Evolutionary conservation across 2,797 vertebrate species (phyloP).

Genomic region (Pyrrhura leucotis): DNA sequence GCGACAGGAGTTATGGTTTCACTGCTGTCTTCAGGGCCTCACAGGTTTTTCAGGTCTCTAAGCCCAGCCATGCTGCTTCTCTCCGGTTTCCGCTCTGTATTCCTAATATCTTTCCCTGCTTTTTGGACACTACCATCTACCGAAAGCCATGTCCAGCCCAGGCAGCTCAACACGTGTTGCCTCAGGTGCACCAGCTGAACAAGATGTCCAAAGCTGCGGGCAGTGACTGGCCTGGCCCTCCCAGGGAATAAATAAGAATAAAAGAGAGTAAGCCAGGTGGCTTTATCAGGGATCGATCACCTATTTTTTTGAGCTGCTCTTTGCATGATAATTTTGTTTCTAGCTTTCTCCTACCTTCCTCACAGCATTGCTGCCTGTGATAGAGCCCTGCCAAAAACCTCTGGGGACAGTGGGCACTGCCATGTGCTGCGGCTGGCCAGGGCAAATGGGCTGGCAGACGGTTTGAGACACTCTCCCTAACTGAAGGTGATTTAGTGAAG

Average conservation of each 20-base stretch:
- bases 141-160: background rate
- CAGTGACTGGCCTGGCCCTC: background rate
- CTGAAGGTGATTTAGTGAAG: background rate
- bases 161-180: background rate
- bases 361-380: background rate
- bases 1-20: background rate
- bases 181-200: accelerated
- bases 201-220: background rate
- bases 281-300: background rate
- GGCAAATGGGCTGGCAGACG: background rate
- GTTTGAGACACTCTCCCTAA: background rate
- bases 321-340: background rate
- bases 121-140: background rate
- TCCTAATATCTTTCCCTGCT: background rate
- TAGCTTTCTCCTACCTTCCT: background rate
- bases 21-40: background rate
- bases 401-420: background rate
- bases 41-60: background rate
- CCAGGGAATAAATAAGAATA: background rate
- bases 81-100: background rate
- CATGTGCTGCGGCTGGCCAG: background rate
- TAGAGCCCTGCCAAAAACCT: background rate
- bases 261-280: background rate
- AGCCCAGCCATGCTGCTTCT: background rate
- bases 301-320: background rate